Evolutionary conservation across 2,113 vertebrate genomes (phyloP), one percentile per base, ranked within the genome.

Genomic region (Rhynchopsitta pachyrhyncha): DNA sequence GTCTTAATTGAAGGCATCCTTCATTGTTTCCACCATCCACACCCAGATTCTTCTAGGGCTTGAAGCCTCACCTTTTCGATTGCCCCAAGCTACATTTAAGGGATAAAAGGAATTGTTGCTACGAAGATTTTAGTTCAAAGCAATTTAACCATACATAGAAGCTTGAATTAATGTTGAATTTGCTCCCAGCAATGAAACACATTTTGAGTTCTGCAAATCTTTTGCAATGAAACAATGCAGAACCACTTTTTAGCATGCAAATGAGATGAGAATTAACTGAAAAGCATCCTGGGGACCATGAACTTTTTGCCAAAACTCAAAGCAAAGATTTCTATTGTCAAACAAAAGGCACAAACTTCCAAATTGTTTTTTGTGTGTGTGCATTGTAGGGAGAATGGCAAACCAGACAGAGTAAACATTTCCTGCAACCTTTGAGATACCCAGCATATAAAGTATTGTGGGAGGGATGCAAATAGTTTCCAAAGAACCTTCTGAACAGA

Each of bases 191-290:
- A 46, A 17, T 67, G 52, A 84, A 91, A 70, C 28, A 35, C 41
- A 52, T 77, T 73, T 3, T 12, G 80, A 73, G 42, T n/a, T 89
- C 69, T 60, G 52, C 49, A 84, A 82, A 39, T 75, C 86, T 94
- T 96, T 93, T 93, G 74, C 79, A 70, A 88, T 28, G 78, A 93
- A 92, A 62, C 3, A 9, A 71, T 88, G 76, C 93, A 91, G 79
- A 97, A 93, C 76, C 88, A 80, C 80, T 63, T 60, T 92, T 97
- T 82, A 77, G 93, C 86, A 90, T 90, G 84, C 82, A 96, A 96
- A 94, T 90, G 55, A 94, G 95, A 93, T 31, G 53, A 90, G 35
- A 90, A 71, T 95, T 93, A 92, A 85, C 82, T 59, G 82, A 73
- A 91, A 76, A 91, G 44, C 73, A 59, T 96, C 82, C 77, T 79